phyloP scores from a whole-genome alignment of 1,140 invertebrate species.

The Penaeus vannamei region DNA sequence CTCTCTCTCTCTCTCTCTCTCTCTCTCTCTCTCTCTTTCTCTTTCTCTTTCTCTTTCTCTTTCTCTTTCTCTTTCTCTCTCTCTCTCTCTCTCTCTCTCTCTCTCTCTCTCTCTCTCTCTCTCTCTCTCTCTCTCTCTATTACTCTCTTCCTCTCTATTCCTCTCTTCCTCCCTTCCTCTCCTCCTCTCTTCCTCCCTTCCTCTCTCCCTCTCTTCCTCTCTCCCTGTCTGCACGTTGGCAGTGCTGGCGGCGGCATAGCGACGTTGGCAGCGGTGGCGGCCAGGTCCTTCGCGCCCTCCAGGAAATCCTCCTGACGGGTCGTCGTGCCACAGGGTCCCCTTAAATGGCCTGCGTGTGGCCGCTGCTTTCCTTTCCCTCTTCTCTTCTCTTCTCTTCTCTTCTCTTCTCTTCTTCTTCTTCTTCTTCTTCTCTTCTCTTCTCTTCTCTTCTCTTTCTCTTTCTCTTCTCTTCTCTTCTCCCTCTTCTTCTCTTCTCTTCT shows the following conservation, averaged over 20 bases:
- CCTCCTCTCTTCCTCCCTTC: background rate
- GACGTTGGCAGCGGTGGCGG: too few species aligned
- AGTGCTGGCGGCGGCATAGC: too few species aligned
- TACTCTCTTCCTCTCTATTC: background rate
- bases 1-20: background rate
- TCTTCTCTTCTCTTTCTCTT: background rate
- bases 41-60: background rate
- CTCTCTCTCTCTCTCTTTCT: background rate
- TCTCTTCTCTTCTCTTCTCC: background rate
- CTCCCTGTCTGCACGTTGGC: background rate
- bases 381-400: background rate
- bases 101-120: background rate
- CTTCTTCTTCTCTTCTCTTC: background rate
- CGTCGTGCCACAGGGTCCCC: too few species aligned
- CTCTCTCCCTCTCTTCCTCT: background rate
- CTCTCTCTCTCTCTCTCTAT: background rate
- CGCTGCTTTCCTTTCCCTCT: background rate
- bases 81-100: background rate
- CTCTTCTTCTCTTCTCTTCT: background rate
- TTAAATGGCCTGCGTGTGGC: too few species aligned
- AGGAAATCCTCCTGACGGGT: too few species aligned
- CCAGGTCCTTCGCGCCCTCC: too few species aligned
- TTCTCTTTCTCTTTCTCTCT: background rate
- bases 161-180: background rate
- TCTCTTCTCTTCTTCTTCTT: background rate